These are phyloP conservation scores for Uropetala carovei DNA, from an alignment of 2,888 invertebrate species.

Conservation along the genomic window DNA sequence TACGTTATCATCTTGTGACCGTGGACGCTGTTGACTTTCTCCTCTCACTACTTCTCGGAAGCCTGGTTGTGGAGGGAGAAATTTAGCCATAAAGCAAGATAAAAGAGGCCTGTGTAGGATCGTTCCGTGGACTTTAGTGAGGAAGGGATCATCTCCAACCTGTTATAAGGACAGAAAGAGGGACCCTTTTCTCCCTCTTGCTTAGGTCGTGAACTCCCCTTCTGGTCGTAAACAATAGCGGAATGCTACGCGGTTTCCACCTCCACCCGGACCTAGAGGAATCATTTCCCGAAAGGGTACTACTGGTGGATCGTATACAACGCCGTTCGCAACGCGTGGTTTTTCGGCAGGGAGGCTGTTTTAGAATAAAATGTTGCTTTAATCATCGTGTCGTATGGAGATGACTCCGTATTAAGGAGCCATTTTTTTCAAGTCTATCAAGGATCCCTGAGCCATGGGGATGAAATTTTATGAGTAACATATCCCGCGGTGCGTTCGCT, in stretches of 20 bases:
- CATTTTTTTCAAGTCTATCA: too few species aligned
- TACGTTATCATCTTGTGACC: too few species aligned
- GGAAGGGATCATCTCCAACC: conserved; percentile 14
- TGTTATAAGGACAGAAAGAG: conserved; percentile 25
- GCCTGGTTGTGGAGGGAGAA: background rate
- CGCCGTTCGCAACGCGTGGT: background rate
- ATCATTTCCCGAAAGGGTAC: background rate
- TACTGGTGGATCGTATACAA: background rate
- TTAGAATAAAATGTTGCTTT: background rate
- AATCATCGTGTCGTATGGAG: background rate
- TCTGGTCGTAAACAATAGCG: conserved; percentile 31
- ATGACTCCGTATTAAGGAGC: too few species aligned
- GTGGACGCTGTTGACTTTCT: background rate
- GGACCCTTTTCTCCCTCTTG: background rate
- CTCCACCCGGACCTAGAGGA: background rate
- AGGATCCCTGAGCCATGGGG: too few species aligned
- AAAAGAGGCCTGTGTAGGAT: background rate
- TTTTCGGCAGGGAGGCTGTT: background rate
- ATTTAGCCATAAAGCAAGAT: background rate
- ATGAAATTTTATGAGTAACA: too few species aligned
- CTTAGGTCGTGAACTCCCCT: background rate
- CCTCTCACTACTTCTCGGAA: background rate
- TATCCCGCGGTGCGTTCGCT: too few species aligned
- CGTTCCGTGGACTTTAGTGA: background rate
- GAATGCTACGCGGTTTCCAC: conserved; percentile 10